A percentile compares a stretch with the other conserved stretches of the same genome.
Evolutionary conservation across 1,140 invertebrate genomes (phyloP).

Genomic region (Schlechtendalia chinensis): DNA sequence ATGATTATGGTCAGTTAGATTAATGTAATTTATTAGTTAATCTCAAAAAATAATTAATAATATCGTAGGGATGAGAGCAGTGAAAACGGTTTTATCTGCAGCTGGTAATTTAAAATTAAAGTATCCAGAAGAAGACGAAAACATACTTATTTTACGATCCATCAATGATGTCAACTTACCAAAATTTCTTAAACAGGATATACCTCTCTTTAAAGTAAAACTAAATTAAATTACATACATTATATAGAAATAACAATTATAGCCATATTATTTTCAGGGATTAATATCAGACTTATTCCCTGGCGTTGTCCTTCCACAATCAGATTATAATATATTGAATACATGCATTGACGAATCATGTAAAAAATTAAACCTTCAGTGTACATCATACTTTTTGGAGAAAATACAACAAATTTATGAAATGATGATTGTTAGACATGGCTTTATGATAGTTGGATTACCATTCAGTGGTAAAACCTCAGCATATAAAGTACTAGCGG

Average conservation of each 20-base stretch:
- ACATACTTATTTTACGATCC: constrained; percentile 78
- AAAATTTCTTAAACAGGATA: constrained; percentile 84
- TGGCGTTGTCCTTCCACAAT: constrained; percentile 70
- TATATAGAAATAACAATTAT: too few species aligned
- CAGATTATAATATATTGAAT: constrained; percentile 68
- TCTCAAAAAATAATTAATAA: background rate
- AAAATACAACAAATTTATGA: constrained; percentile 93
- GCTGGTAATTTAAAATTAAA: constrained; percentile 87
- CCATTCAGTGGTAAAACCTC: constrained; percentile 85
- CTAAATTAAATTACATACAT: too few species aligned
- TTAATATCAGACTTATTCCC: constrained; percentile 92
- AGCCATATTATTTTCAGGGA: constrained; percentile 62
- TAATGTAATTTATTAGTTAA: background rate
- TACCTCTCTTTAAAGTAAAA: constrained; percentile 76
- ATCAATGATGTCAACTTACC: constrained; percentile 93
- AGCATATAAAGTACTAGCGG: constrained; percentile 74
- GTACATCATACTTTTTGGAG: constrained; percentile 78
- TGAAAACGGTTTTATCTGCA: constrained; percentile 85
- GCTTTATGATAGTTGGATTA: constrained; percentile 86
- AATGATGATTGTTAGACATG: constrained; percentile 92
- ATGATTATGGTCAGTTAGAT: constrained; percentile 79
- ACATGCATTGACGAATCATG: constrained; percentile 65
- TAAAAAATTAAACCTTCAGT: constrained; percentile 74
- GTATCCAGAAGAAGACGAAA: constrained; percentile 80
- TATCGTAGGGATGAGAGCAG: constrained; percentile 71